phyloP scores from a whole-genome alignment of 2,113 vertebrate species.

The Odobenus rosmarus region DNA sequence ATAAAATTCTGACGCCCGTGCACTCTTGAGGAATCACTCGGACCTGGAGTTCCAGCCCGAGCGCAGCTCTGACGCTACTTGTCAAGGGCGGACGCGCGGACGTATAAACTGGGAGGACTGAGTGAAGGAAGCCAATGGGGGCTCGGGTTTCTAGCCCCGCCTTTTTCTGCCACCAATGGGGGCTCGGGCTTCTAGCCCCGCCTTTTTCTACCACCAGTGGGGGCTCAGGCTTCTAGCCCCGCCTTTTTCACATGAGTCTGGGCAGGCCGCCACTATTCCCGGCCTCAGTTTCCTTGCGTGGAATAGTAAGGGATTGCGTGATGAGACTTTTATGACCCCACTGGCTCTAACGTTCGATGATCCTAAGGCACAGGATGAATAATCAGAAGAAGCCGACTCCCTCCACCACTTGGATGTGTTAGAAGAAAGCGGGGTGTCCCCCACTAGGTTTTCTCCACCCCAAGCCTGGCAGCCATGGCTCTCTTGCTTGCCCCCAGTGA shows the following conservation, averaged over 20 bases:
- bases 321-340: not conserved
- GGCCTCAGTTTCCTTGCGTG: not conserved
- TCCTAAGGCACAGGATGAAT: not conserved
- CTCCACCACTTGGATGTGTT: fast-evolving
- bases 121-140: not conserved
- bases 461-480: not conserved
- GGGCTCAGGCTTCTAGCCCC: not conserved
- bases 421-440: not conserved
- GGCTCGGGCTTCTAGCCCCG: too few relatives aligned
- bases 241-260: not conserved
- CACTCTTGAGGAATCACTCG: fast-evolving
- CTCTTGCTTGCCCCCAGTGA: not conserved
- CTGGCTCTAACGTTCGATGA: not conserved
- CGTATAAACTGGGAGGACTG: not conserved
- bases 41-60: not conserved
- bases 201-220: not conserved
- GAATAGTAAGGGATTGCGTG: not conserved
- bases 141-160: not conserved
- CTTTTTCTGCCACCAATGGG: not conserved
- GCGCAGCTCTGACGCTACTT: not conserved
- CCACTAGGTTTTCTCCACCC: not conserved
- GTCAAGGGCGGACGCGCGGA: fast-evolving
- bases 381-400: not conserved
- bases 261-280: not conserved
- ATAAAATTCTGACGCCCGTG: not conserved